phyloP scores from a whole-genome alignment of 2,888 invertebrate species.

The Polymixis lichenea region DNA sequence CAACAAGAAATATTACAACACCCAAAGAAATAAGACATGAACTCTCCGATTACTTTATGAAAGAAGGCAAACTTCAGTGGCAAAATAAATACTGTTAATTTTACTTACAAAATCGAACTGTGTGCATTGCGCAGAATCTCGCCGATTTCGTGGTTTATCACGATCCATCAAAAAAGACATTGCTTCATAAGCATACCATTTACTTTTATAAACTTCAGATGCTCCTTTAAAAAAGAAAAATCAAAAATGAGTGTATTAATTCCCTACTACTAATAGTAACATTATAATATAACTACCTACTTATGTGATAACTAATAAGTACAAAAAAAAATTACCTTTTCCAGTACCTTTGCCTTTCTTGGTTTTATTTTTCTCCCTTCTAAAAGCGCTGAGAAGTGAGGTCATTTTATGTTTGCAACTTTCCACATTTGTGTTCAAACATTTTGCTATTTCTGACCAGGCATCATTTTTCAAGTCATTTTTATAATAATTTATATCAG shows the following conservation, averaged over 20 bases:
- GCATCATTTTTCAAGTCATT: too few relatives aligned
- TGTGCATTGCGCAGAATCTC: conserved; percentile 27
- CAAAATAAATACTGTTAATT: conserved; percentile 33
- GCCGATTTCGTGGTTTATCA: conserved; percentile 32
- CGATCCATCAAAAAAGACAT: conserved; percentile 32
- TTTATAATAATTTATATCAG: conserved; percentile 1
- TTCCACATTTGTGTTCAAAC: neutral
- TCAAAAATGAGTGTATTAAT: conserved; percentile 21
- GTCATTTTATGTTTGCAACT: conserved; percentile 26
- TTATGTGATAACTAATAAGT: conserved; percentile 2
- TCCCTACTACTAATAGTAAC: conserved; percentile 18
- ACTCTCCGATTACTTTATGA: conserved; percentile 15
- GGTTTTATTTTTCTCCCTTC: conserved; percentile 23
- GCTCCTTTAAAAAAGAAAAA: conserved; percentile 9
- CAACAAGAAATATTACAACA: conserved; percentile 27
- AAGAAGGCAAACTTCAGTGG: conserved; percentile 25
- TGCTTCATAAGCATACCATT: conserved; percentile 34
- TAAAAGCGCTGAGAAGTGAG: conserved; percentile 30
- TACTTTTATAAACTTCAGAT: conserved; percentile 31
- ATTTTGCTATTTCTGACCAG: too few relatives aligned
- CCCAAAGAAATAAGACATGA: conserved; percentile 18
- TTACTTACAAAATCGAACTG: conserved; percentile 26
- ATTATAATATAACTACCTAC: conserved; percentile 23
- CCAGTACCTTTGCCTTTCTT: neutral
- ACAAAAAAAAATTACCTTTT: too few relatives aligned